Conservation (phyloP, 2,888 invertebrate species). For the Agriopis aurantiaria region DNA sequence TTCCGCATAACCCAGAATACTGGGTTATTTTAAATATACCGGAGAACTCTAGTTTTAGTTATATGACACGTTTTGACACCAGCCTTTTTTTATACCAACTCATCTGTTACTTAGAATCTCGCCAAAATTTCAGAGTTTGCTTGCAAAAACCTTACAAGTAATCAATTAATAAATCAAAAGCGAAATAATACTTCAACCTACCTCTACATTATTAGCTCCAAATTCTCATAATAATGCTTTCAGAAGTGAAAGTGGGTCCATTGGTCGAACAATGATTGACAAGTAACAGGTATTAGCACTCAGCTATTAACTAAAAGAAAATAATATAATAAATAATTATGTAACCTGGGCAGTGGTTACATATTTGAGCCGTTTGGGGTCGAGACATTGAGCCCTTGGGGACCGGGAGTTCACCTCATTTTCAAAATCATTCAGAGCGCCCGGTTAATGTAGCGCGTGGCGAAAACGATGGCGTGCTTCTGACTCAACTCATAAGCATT, state of each 20-base stretch:
- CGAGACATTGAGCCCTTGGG: no score
- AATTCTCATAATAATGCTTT: conserved; percentile 20
- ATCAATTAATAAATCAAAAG: conserved; percentile 16
- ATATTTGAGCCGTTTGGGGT: background rate
- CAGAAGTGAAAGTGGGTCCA: background rate
- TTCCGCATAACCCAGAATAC: no score
- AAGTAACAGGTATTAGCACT: conserved; percentile 43
- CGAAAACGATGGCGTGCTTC: background rate
- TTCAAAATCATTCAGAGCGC: no score
- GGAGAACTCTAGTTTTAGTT: no score
- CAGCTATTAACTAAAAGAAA: conserved; percentile 26
- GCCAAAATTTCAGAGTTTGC: background rate
- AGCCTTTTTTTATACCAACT: no score
- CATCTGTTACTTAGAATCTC: background rate
- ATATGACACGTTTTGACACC: no score
- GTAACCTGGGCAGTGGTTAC: background rate
- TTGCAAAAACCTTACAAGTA: background rate
- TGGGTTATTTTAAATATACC: no score
- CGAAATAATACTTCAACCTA: conserved; percentile 17
- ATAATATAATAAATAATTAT: background rate
- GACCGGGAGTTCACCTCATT: no score
- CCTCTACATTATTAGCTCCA: background rate
- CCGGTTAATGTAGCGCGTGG: no score
- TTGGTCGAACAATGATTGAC: conserved; percentile 38
- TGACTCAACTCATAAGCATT: no score